Evolutionary conservation across 2,888 invertebrate genomes (phyloP).

Genomic region (Leptinotarsa peninsularis): DNA sequence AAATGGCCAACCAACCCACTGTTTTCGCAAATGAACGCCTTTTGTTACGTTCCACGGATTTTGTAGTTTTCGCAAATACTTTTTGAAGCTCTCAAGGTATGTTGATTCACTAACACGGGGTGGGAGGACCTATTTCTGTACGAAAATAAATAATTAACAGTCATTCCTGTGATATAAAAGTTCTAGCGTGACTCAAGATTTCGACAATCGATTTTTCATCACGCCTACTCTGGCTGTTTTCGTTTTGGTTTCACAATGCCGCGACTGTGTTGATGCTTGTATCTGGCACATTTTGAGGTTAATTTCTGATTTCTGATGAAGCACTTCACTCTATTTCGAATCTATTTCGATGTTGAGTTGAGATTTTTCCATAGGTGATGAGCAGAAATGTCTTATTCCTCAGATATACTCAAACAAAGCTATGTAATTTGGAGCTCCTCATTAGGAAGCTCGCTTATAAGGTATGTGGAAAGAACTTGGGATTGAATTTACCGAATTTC

Average conservation of each 20-base stretch:
- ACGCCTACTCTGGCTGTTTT: slow-evolving; percentile 16
- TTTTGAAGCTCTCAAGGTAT: neutral
- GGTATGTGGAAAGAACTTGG: too few species aligned
- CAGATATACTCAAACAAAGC: too few species aligned
- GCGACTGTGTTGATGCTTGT: neutral
- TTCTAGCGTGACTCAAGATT: neutral
- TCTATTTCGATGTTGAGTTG: neutral
- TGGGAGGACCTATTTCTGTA: slow-evolving; percentile 18
- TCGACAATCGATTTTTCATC: slow-evolving; percentile 12
- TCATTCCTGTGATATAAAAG: slow-evolving; percentile 4
- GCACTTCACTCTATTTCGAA: neutral
- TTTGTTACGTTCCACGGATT: neutral
- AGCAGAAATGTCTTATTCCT: too few species aligned
- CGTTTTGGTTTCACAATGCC: neutral
- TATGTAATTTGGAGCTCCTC: too few species aligned
- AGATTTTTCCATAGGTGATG: neutral
- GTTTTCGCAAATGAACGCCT: slow-evolving; percentile 11
- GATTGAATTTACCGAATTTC: too few species aligned
- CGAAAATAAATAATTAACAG: slow-evolving; percentile 24
- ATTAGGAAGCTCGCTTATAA: too few species aligned
- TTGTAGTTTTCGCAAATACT: slow-evolving; percentile 16
- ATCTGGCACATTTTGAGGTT: neutral
- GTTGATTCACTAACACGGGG: slow-evolving; percentile 25
- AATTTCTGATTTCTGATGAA: neutral
- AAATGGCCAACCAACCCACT: neutral